Percentiles rank a stretch among this genome's conserved stretches.
Conservation (phyloP, 2,888 invertebrate genomes). For the Spodoptera picta region DNA sequence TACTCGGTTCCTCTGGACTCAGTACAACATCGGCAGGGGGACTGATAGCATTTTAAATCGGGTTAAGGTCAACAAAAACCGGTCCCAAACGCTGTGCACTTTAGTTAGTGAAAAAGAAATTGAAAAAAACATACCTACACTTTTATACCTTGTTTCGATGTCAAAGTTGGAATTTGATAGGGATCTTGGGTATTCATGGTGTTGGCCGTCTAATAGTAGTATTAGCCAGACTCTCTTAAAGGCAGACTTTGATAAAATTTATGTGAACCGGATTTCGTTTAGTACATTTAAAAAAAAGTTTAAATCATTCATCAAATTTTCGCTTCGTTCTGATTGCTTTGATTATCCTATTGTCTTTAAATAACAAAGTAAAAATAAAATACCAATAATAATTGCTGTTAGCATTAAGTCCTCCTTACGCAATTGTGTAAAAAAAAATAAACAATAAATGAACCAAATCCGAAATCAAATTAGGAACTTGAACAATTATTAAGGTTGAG, state of each 20-base stretch:
- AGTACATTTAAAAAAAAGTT: no score
- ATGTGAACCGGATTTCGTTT: no score
- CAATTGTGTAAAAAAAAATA: no score
- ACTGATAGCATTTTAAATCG: slow-evolving; percentile 87
- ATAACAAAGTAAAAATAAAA: no score
- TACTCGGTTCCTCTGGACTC: slow-evolving; percentile 16
- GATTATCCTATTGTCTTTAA: no score
- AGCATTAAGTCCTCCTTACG: no score
- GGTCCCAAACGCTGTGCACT: slow-evolving; percentile 35
- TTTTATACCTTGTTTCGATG: slow-evolving; percentile 24
- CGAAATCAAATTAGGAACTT: no score
- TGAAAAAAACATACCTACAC: slow-evolving; percentile 21
- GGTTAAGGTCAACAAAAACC: slow-evolving; percentile 83
- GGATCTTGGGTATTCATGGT: not conserved
- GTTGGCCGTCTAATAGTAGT: not conserved
- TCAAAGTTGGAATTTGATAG: slow-evolving; percentile 16
- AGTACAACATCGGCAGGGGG: slow-evolving; percentile 54
- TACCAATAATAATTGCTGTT: no score
- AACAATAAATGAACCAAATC: no score
- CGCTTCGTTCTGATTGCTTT: no score
- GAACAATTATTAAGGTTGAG: no score
- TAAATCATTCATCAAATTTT: no score
- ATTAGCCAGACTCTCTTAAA: not conserved
- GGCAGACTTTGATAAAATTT: slow-evolving; percentile 1
- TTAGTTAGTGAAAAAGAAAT: slow-evolving; percentile 43